Conservation (phyloP, 2,888 invertebrate species). For the Tholera decimalis region DNA sequence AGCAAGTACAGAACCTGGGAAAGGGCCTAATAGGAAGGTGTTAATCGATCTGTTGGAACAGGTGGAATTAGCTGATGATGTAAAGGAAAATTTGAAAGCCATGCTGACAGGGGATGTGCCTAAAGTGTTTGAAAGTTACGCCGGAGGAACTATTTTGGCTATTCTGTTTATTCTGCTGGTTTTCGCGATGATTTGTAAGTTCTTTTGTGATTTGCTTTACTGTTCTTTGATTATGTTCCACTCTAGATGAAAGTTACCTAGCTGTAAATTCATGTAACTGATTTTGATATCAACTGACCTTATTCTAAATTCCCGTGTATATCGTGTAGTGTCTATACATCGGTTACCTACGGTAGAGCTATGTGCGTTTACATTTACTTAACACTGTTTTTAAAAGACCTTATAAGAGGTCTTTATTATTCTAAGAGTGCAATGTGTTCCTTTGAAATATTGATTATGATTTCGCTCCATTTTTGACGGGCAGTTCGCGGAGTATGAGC, state of each 20-base stretch:
- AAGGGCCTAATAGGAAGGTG: conserved; percentile 89
- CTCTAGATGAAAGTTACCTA: too few relatives aligned
- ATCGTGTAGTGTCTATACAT: too few relatives aligned
- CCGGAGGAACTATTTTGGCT: conserved; percentile 74
- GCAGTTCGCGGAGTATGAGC: not conserved
- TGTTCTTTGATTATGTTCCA: not conserved
- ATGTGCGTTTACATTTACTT: too few relatives aligned
- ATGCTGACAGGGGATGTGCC: conserved; percentile 87
- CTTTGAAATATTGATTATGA: not conserved
- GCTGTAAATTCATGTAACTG: too few relatives aligned
- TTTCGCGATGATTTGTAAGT: conserved; percentile 82
- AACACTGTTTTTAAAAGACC: too few relatives aligned
- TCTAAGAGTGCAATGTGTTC: too few relatives aligned
- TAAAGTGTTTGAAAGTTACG: conserved; percentile 78
- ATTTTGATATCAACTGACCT: too few relatives aligned
- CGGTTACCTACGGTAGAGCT: too few relatives aligned
- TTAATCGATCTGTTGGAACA: conserved; percentile 91
- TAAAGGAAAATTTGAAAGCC: conserved; percentile 91
- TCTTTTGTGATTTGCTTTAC: conserved; percentile 51
- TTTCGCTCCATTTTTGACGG: not conserved
- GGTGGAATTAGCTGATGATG: conserved; percentile 92
- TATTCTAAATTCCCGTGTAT: too few relatives aligned
- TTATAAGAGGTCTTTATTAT: too few relatives aligned
- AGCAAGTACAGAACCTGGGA: conserved; percentile 75
- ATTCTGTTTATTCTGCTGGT: conserved; percentile 79